Evolutionary conservation across 2,797 vertebrate species (phyloP).

Genomic region (Notolabrus celidotus): DNA sequence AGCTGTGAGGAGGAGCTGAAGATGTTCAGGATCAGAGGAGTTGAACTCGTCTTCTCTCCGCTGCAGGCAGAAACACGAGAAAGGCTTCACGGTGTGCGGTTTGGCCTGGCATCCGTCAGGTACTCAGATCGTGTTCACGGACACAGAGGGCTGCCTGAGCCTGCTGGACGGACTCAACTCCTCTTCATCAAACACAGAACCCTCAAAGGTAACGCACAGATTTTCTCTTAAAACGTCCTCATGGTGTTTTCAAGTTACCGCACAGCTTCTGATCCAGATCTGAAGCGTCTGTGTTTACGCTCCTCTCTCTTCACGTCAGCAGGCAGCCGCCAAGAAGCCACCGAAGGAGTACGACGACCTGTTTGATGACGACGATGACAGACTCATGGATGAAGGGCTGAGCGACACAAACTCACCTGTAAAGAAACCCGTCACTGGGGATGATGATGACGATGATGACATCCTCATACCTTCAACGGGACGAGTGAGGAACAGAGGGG

Average conservation of each 20-base stretch:
- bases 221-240: neutral
- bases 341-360: slow-evolving; percentile 88
- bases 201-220: slow-evolving; percentile 50
- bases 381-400: slow-evolving; percentile 85
- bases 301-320: slow-evolving; percentile 3
- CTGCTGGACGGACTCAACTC: slow-evolving; percentile 87
- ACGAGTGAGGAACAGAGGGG: slow-evolving; percentile 80
- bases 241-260: too few species aligned
- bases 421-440: slow-evolving; percentile 64
- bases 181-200: slow-evolving; percentile 19
- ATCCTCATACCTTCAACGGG: slow-evolving; percentile 83
- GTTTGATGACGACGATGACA: slow-evolving; percentile 91
- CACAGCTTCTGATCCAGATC: too few species aligned
- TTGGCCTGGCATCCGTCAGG: slow-evolving; percentile 93
- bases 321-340: slow-evolving; percentile 50
- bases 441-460: slow-evolving; percentile 84
- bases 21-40: neutral
- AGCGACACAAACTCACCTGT: slow-evolving; percentile 82
- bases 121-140: slow-evolving; percentile 91
- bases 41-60: neutral
- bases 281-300: too few species aligned
- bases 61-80: slow-evolving; percentile 94
- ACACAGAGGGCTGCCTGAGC: slow-evolving; percentile 93
- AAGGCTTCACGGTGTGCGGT: slow-evolving; percentile 90
- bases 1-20: neutral